Evolutionary conservation across 1,140 invertebrate species (phyloP).

Genomic region (Drosophila dunni): DNA sequence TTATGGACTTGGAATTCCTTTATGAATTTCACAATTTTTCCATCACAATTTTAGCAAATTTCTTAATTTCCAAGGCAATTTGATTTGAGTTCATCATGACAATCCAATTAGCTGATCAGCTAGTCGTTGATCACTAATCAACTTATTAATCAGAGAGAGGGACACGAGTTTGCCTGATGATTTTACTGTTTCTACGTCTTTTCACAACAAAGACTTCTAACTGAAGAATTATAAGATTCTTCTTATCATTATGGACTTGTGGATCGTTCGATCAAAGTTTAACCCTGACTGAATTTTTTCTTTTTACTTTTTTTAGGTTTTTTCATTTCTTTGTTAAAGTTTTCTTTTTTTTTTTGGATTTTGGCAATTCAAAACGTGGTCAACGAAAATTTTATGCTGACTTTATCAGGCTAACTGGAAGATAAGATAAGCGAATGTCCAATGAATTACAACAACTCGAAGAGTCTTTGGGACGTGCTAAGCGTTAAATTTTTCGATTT

Average conservation of each 20-base stretch:
- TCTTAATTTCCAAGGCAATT: slow-evolving; percentile 29
- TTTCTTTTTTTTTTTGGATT: slow-evolving; percentile 16
- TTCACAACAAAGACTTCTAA: background rate
- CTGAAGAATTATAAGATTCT: slow-evolving; percentile 8
- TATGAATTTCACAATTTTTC: slow-evolving; percentile 9
- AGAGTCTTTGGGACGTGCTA: slow-evolving; percentile 29
- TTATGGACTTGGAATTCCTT: background rate
- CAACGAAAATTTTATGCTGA: slow-evolving; percentile 41
- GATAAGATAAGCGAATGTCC: slow-evolving; percentile 46
- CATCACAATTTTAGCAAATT: background rate
- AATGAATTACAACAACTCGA: slow-evolving; percentile 38
- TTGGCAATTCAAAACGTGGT: slow-evolving; percentile 47
- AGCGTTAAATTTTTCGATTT: slow-evolving; percentile 26
- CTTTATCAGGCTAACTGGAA: slow-evolving; percentile 38
- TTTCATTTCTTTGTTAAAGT: slow-evolving; percentile 11
- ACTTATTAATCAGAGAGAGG: slow-evolving; percentile 21
- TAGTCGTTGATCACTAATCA: slow-evolving; percentile 39
- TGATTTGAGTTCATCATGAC: slow-evolving; percentile 38
- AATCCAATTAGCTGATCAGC: slow-evolving; percentile 55
- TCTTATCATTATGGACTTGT: slow-evolving; percentile 35
- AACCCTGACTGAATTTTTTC: slow-evolving; percentile 35
- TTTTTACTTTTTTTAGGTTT: slow-evolving; percentile 7
- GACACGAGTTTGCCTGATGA: slow-evolving; percentile 14
- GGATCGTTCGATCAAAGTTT: slow-evolving; percentile 16
- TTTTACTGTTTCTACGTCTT: background rate